These are phyloP conservation scores for Trematomus bernacchii DNA, from an alignment of 2,797 vertebrate genomes.

Conservation along the genomic window DNA sequence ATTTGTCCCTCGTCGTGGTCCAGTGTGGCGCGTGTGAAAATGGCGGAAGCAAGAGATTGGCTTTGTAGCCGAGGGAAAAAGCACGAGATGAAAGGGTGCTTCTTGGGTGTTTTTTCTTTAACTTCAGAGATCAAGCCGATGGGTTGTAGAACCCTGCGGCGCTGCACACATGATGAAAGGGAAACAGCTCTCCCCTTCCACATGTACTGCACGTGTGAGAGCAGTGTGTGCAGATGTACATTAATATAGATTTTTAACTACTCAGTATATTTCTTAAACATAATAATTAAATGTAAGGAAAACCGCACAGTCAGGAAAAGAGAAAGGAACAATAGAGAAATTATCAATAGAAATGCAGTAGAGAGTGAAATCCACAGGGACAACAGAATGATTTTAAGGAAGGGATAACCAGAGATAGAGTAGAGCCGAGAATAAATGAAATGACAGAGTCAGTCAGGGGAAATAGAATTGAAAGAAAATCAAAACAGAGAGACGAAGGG, in stretches of 20 bases:
- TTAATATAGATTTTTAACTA: conserved; percentile 1
- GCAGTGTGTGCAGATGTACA: conserved; percentile 22
- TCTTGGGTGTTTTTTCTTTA: conserved; percentile 60
- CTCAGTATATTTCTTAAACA: conserved; percentile 16
- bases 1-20: conserved; percentile 60
- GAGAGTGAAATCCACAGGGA: conserved; percentile 34
- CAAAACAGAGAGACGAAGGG: conserved; percentile 51
- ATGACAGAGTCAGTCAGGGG: conserved; percentile 40
- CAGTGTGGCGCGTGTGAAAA: conserved; percentile 59
- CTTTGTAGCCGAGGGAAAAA: conserved; percentile 38
- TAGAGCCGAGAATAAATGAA: conserved; percentile 48
- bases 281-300: conserved; percentile 2
- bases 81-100: conserved; percentile 73
- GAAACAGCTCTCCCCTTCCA: conserved; percentile 53
- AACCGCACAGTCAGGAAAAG: background rate
- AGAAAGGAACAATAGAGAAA: conserved; percentile 10
- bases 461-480: conserved; percentile 53
- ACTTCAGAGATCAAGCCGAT: conserved; percentile 80
- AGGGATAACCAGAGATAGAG: conserved; percentile 35
- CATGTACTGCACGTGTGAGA: conserved; percentile 31
- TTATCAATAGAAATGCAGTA: conserved; percentile 35
- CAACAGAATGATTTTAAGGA: conserved; percentile 33
- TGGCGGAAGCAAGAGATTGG: conserved; percentile 58
- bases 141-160: conserved; percentile 76
- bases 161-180: conserved; percentile 79